Conservation (phyloP, 2,797 vertebrate species). For the Pangasius mekongensis region DNA sequence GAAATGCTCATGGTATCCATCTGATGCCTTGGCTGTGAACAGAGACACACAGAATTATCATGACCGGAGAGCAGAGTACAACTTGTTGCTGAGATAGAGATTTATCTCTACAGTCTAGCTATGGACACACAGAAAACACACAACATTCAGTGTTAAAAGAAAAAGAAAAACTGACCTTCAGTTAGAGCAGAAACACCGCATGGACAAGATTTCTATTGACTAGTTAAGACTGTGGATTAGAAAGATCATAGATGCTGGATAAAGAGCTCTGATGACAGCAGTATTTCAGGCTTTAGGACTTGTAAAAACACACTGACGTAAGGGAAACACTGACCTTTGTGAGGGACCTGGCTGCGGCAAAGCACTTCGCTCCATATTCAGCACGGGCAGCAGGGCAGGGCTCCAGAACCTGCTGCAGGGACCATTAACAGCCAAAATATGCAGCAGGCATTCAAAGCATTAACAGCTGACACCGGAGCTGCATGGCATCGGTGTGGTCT, state of each 20-base stretch:
- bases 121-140: slow-evolving; percentile 34
- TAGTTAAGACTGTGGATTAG: slow-evolving; percentile 58
- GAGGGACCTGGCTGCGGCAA: slow-evolving; percentile 39
- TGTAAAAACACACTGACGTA: slow-evolving; percentile 54
- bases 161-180: slow-evolving; percentile 38
- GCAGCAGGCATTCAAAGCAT: slow-evolving; percentile 55
- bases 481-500: slow-evolving; percentile 39
- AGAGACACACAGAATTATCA: slow-evolving; percentile 33
- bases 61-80: slow-evolving; percentile 6
- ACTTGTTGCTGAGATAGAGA: slow-evolving; percentile 26
- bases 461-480: slow-evolving; percentile 53
- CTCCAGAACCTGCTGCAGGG: slow-evolving; percentile 59
- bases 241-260: slow-evolving; percentile 53
- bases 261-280: slow-evolving; percentile 58
- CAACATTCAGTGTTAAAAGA: slow-evolving; percentile 9
- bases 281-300: slow-evolving; percentile 36
- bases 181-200: slow-evolving; percentile 10
- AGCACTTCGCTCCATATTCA: slow-evolving; percentile 44
- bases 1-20: slow-evolving; percentile 47
- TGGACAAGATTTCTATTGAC: slow-evolving; percentile 57
- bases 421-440: slow-evolving; percentile 53
- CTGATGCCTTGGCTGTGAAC: slow-evolving; percentile 45
- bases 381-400: slow-evolving; percentile 46
- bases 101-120: slow-evolving; percentile 33
- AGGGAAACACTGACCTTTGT: slow-evolving; percentile 59